Conservation (phyloP, 2,888 invertebrate species). For the Chalcis sispes region DNA sequence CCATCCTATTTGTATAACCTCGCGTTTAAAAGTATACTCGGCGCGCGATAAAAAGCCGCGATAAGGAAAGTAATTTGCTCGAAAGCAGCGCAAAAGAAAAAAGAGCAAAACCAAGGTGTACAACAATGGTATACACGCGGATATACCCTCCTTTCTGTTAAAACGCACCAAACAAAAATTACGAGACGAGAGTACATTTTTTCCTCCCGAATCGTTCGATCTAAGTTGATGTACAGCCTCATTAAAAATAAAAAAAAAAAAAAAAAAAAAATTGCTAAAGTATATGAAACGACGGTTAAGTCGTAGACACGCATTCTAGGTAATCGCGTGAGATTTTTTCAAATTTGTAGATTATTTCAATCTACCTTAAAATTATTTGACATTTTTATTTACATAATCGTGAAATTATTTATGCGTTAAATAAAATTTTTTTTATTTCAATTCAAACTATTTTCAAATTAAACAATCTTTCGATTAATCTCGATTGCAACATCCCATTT, state of each 20-base stretch:
- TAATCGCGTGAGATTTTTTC: no score
- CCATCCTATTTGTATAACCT: conserved; percentile 44
- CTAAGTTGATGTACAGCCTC: conserved; percentile 5
- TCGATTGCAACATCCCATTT: no score
- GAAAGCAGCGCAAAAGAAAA: conserved; percentile 23
- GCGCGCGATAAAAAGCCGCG: conserved; percentile 27
- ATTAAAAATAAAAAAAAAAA: not conserved
- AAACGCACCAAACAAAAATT: not conserved
- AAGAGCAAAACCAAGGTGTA: conserved; percentile 14
- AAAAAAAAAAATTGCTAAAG: not conserved
- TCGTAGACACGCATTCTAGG: no score
- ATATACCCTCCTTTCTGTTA: not conserved
- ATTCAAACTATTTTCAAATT: no score
- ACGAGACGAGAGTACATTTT: conserved; percentile 32
- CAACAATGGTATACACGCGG: not conserved
- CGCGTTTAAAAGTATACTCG: conserved; percentile 29
- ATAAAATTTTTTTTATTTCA: no score
- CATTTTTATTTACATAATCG: no score
- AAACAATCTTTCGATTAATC: no score
- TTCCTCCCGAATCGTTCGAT: conserved; percentile 10
- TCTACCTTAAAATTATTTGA: no score
- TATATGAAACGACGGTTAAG: no score
- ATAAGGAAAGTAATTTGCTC: conserved; percentile 50
- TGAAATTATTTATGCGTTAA: no score
- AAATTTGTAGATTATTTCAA: no score